phyloP scores from a whole-genome alignment of 2,888 invertebrate species.

The Orchestes rusci region DNA sequence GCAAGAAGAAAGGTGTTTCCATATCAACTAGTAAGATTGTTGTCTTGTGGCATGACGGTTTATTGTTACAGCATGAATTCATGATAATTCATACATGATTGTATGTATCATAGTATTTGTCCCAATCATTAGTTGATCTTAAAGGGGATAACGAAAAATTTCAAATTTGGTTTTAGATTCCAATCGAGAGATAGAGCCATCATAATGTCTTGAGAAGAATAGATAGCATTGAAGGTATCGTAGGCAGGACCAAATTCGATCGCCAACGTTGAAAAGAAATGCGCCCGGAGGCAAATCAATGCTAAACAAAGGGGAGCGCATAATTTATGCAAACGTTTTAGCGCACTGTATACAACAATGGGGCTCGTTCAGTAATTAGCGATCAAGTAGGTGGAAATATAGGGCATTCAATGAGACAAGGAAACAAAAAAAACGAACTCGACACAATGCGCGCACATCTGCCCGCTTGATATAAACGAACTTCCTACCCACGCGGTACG shows the following conservation, averaged over 20 bases:
- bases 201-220: background rate
- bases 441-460: constrained; percentile 38
- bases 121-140: too few species aligned
- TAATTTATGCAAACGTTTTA: constrained; percentile 22
- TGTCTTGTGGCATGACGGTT: too few species aligned
- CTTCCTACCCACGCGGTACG: constrained; percentile 24
- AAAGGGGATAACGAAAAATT: too few species aligned
- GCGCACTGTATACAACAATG: constrained; percentile 19
- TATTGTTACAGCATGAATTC: too few species aligned
- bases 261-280: constrained; percentile 18
- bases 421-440: constrained; percentile 36
- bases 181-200: background rate
- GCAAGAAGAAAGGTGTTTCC: too few species aligned
- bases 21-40: too few species aligned
- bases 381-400: constrained; percentile 46
- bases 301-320: constrained; percentile 16
- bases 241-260: constrained; percentile 12
- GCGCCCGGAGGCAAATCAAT: constrained; percentile 16
- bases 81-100: too few species aligned
- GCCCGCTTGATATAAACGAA: constrained; percentile 23
- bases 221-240: background rate
- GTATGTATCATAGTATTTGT: too few species aligned
- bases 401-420: constrained; percentile 40
- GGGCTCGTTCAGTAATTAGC: constrained; percentile 41
- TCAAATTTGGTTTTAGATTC: too few species aligned